Conservation (phyloP, 2,113 vertebrate species). For the Corythornis cristatus region DNA sequence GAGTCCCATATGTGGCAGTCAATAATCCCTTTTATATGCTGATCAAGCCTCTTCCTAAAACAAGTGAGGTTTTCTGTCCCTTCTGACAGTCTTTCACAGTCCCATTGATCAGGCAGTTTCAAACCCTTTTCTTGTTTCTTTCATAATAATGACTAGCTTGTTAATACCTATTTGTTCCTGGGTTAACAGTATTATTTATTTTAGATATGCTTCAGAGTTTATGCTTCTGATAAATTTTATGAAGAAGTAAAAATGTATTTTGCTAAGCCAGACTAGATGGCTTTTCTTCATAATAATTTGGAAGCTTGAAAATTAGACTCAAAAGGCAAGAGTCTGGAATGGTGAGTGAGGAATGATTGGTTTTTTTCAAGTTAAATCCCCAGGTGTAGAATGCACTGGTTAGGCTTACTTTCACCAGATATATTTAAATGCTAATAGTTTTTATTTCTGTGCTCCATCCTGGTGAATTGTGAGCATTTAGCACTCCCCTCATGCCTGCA, state of each 20-base stretch:
- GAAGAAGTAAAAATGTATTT: neutral
- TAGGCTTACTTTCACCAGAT: neutral
- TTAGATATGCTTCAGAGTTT: neutral
- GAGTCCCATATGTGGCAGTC: conserved; percentile 4
- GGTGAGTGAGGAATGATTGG: neutral
- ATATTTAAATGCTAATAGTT: neutral
- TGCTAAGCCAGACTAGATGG: neutral
- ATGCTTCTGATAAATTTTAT: neutral
- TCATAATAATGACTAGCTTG: neutral
- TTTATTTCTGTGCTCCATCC: neutral
- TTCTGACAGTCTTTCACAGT: neutral
- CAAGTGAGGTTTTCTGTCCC: neutral
- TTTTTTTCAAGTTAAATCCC: neutral
- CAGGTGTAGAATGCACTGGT: neutral
- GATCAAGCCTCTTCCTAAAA: conserved; percentile 13
- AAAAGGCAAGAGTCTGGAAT: neutral
- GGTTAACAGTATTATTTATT: neutral
- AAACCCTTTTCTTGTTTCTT: neutral
- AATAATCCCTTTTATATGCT: conserved; percentile 26
- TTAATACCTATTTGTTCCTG: neutral
- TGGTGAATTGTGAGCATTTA: neutral
- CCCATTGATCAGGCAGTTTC: neutral
- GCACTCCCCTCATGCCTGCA: neutral
- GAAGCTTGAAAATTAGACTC: neutral
- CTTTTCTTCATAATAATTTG: neutral